Evolutionary conservation across 2,888 invertebrate genomes (phyloP).

Genomic region (Monochamus alternatus): DNA sequence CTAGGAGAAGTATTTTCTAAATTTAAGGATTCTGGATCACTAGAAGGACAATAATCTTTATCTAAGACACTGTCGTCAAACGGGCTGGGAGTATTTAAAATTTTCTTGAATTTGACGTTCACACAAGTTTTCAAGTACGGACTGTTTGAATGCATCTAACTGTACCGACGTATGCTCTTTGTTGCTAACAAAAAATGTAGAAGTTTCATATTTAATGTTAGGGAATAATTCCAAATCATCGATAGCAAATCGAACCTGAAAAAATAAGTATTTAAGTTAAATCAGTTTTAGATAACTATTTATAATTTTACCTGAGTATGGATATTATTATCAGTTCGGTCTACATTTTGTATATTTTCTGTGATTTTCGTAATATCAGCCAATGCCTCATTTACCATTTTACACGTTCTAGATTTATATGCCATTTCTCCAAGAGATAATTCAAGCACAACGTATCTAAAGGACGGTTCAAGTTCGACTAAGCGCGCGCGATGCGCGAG

Average conservation of each 20-base stretch:
- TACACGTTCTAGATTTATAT: slow-evolving; percentile 13
- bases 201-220: slow-evolving; percentile 20
- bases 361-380: slow-evolving; percentile 16
- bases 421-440: slow-evolving; percentile 20
- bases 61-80: slow-evolving; percentile 25
- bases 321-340: slow-evolving; percentile 8
- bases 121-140: slow-evolving; percentile 7
- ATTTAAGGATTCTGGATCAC: slow-evolving; percentile 7
- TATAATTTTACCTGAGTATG: slow-evolving; percentile 11
- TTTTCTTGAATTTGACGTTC: slow-evolving; percentile 17
- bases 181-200: slow-evolving; percentile 19
- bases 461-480: slow-evolving; percentile 20
- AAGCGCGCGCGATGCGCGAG: too few relatives aligned
- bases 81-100: slow-evolving; percentile 25
- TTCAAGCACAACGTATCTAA: slow-evolving; percentile 21
- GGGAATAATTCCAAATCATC: slow-evolving; percentile 24
- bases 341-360: slow-evolving; percentile 21
- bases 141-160: slow-evolving; percentile 24
- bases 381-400: slow-evolving; percentile 17
- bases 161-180: slow-evolving; percentile 21
- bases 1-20: slow-evolving; percentile 16
- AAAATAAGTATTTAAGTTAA: slow-evolving; percentile 24
- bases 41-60: slow-evolving; percentile 20
- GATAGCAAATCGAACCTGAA: slow-evolving; percentile 11
- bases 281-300: slow-evolving; percentile 16